Percentiles rank a stretch among this genome's conserved stretches.
These are phyloP conservation scores for Electrophaes corylata DNA, from an alignment of 2,888 invertebrate species.

Conservation along the genomic window DNA sequence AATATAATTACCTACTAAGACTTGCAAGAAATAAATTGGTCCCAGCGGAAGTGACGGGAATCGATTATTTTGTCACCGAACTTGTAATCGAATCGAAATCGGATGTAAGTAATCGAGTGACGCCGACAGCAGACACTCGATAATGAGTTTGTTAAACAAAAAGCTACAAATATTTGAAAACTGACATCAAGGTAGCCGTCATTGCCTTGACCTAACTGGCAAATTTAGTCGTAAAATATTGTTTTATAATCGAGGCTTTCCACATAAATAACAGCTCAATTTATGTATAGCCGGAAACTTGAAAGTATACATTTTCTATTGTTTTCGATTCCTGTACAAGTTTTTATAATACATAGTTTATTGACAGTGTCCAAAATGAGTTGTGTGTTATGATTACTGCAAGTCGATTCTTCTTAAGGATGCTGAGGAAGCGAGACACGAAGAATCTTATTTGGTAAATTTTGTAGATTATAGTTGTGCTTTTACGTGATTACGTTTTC, in stretches of 20 bases:
- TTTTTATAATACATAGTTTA: too few species aligned
- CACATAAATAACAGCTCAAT: background rate
- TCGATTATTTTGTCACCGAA: background rate
- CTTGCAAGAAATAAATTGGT: background rate
- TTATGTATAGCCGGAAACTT: background rate
- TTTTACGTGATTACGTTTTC: too few species aligned
- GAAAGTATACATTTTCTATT: background rate
- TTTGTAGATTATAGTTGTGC: too few species aligned
- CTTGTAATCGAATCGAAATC: constrained; percentile 38
- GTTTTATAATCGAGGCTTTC: constrained; percentile 5
- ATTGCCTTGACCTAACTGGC: constrained; percentile 48
- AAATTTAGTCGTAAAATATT: constrained; percentile 35
- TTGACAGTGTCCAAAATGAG: too few species aligned
- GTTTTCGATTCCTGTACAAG: too few species aligned
- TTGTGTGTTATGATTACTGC: too few species aligned
- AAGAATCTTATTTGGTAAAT: too few species aligned
- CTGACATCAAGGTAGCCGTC: constrained; percentile 50
- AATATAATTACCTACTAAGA: background rate
- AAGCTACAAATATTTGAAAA: constrained; percentile 53
- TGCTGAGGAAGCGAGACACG: too few species aligned
- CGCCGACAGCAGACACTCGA: constrained; percentile 12
- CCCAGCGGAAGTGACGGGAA: background rate
- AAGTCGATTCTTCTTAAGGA: too few species aligned
- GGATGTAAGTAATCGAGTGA: constrained; percentile 20
- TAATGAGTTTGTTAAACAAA: constrained; percentile 29